Percentiles rank a stretch among this genome's conserved stretches.
These are phyloP conservation scores for Nemopilema nomurai DNA, from an alignment of 30 jellyfish, hydroid and myxozoan species.

Conservation along the genomic window DNA sequence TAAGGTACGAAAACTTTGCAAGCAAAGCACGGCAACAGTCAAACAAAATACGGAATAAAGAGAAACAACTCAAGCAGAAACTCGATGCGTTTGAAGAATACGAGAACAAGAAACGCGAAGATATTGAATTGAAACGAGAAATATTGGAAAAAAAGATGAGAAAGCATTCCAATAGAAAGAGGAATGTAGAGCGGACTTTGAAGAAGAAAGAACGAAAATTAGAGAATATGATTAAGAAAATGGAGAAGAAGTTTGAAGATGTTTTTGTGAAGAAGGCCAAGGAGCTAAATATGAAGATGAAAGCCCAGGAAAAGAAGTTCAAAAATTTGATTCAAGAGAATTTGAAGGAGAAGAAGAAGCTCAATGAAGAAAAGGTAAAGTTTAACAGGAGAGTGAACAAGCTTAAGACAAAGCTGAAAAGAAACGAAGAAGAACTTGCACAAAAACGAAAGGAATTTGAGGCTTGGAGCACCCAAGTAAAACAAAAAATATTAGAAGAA, in stretches of 20 bases:
- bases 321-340: conserved; percentile 2
- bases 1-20: conserved; percentile 3
- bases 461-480: conserved; percentile 33
- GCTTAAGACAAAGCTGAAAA: neutral
- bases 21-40: conserved; percentile 5
- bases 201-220: conserved; percentile 22
- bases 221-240: conserved; percentile 14
- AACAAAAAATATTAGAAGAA: conserved; percentile 24
- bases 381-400: neutral
- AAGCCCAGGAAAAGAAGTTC: neutral
- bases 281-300: conserved; percentile 36
- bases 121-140: conserved; percentile 4
- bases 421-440: conserved; percentile 11
- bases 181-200: conserved; percentile 1
- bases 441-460: conserved; percentile 31
- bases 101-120: conserved; percentile 18
- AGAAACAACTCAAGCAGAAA: conserved; percentile 5
- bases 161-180: conserved; percentile 26
- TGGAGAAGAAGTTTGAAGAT: conserved; percentile 24
- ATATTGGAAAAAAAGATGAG: conserved; percentile 51
- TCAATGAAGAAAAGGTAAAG: conserved; percentile 11
- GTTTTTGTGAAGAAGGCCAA: conserved; percentile 9
- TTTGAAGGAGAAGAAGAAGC: conserved; percentile 15
- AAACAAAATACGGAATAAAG: conserved; percentile 12
- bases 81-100: conserved; percentile 1